Evolutionary conservation across 2,888 invertebrate genomes (phyloP).

Genomic region (Pammene fasciana): DNA sequence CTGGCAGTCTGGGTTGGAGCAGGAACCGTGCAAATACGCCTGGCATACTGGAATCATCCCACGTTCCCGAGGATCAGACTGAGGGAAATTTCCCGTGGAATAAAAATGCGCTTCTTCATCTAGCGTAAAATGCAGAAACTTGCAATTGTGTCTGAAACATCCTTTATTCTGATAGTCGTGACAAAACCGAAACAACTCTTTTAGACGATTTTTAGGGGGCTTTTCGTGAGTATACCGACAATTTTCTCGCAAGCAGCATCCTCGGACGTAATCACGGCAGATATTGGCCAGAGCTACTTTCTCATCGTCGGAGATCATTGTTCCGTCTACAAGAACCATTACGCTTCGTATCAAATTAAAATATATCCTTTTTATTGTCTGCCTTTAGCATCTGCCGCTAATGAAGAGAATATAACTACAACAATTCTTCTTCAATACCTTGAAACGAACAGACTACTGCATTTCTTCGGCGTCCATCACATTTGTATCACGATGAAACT

Average conservation of each 20-base stretch:
- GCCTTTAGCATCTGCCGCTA: background rate
- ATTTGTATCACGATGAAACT: background rate
- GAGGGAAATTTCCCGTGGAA: conserved; percentile 84
- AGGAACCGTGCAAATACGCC: conserved; percentile 83
- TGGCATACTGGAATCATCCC: conserved; percentile 81
- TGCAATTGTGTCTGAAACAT: conserved; percentile 85
- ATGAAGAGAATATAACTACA: conserved; percentile 15
- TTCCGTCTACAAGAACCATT: conserved; percentile 50
- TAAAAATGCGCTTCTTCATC: conserved; percentile 89
- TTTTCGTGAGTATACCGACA: conserved; percentile 75
- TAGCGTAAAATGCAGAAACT: conserved; percentile 87
- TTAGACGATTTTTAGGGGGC: conserved; percentile 65
- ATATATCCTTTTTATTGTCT: background rate
- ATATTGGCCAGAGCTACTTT: conserved; percentile 56
- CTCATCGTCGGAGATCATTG: conserved; percentile 64
- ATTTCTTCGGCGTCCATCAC: background rate
- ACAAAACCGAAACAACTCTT: conserved; percentile 80
- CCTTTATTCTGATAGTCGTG: conserved; percentile 88
- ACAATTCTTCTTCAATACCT: background rate
- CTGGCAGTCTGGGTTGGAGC: conserved; percentile 77
- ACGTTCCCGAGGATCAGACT: conserved; percentile 56
- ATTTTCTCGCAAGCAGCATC: conserved; percentile 81
- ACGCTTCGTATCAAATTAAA: conserved; percentile 10
- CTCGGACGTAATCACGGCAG: conserved; percentile 80
- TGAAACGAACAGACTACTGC: background rate